A percentile compares a stretch with the other conserved stretches of the same genome.
These are phyloP conservation scores for Chrysolina oricalcia DNA, from an alignment of 2,888 invertebrate genomes.

Conservation along the genomic window DNA sequence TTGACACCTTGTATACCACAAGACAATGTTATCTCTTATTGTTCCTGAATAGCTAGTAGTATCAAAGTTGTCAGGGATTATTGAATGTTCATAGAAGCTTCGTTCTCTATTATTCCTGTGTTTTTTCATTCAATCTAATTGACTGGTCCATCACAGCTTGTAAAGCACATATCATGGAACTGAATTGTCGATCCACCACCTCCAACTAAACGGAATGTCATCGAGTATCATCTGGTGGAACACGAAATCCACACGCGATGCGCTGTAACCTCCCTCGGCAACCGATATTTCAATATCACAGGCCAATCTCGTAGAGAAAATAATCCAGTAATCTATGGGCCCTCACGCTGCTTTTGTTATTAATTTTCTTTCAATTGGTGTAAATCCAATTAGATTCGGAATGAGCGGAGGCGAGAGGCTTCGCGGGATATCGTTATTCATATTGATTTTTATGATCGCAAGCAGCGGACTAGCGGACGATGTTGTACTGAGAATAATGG, in stretches of 20 bases:
- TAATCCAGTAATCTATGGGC: slow-evolving; percentile 22
- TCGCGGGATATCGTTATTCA: slow-evolving; percentile 31
- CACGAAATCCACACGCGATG: background rate
- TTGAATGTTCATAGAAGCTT: no score
- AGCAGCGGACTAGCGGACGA: background rate
- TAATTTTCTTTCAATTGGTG: slow-evolving; percentile 32
- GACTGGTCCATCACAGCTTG: background rate
- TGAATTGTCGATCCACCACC: background rate
- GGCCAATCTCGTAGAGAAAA: slow-evolving; percentile 8
- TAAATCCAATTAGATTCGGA: slow-evolving; percentile 27
- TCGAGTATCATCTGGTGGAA: background rate
- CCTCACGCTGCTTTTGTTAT: slow-evolving; percentile 36
- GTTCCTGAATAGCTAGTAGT: no score
- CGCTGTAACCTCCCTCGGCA: background rate
- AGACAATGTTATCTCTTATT: no score
- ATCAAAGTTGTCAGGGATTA: no score
- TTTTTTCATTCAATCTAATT: background rate
- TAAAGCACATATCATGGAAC: background rate
- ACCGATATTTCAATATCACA: background rate
- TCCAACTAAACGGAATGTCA: slow-evolving; percentile 2
- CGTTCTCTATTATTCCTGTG: no score
- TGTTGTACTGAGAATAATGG: background rate
- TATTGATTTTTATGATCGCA: slow-evolving; percentile 28
- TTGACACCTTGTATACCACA: no score
- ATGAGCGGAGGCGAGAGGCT: slow-evolving; percentile 12